Evolutionary conservation across 2,888 invertebrate species (phyloP).

Genomic region (Strigamia maritima): DNA sequence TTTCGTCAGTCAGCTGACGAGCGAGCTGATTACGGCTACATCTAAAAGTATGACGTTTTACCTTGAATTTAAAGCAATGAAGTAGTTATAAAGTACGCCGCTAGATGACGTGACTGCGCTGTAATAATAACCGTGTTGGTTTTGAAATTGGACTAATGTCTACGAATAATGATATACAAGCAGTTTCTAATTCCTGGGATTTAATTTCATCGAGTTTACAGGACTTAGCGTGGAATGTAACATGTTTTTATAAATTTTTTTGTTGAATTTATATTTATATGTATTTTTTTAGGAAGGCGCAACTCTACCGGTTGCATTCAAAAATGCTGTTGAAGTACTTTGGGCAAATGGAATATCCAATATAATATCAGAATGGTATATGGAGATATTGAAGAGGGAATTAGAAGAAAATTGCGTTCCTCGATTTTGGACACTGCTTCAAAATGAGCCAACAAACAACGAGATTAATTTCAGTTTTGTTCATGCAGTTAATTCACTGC

Average conservation of each 20-base stretch:
- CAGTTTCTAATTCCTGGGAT: not conserved
- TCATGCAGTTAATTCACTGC: not conserved
- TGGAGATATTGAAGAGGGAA: constrained; percentile 17
- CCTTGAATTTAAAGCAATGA: not conserved
- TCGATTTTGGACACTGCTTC: constrained; percentile 11
- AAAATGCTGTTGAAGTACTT: not conserved
- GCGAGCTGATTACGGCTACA: not conserved
- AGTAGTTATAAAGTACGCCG: not conserved
- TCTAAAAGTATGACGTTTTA: not conserved
- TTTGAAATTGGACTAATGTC: not conserved
- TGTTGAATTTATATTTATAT: not conserved
- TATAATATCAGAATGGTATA: constrained; percentile 33
- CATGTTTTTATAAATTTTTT: too few relatives aligned
- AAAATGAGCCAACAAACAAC: not conserved
- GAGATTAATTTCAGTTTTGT: not conserved
- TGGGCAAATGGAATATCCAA: not conserved
- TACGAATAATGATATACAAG: not conserved
- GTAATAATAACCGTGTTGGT: not conserved
- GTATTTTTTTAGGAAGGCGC: not conserved
- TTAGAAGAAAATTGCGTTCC: constrained; percentile 23
- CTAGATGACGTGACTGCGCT: not conserved
- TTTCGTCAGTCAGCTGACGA: not conserved
- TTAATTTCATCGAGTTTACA: not conserved
- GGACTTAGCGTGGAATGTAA: not conserved
- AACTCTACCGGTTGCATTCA: not conserved